Evolutionary conservation across 2,113 vertebrate genomes (phyloP).

Genomic region (Lipotes vexillifer): DNA sequence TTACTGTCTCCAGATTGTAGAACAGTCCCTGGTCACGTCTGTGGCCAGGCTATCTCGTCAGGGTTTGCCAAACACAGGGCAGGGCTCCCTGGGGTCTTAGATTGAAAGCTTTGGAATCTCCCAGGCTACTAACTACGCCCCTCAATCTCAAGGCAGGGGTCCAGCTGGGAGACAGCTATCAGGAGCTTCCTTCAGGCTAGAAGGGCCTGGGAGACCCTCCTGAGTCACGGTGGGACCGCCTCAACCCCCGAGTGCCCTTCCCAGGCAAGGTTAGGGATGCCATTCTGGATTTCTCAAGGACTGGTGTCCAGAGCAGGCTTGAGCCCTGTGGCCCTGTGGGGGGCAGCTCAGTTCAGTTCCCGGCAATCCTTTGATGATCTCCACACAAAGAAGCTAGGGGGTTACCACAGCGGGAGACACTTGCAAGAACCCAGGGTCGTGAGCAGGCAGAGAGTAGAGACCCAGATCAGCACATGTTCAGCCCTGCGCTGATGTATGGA

Average conservation of each 20-base stretch:
- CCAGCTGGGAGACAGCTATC: conserved; percentile 52
- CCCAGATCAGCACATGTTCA: not conserved
- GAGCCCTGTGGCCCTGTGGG: not conserved
- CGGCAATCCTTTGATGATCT: not conserved
- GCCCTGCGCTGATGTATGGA: not conserved
- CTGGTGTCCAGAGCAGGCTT: not conserved
- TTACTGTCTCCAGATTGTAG: not conserved
- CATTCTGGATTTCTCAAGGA: not conserved
- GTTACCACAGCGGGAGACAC: not conserved
- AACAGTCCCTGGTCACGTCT: not conserved
- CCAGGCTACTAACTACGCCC: conserved; percentile 38
- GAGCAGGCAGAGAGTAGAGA: not conserved
- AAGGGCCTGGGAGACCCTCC: not conserved
- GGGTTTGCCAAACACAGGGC: conserved; percentile 35
- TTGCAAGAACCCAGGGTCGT: not conserved
- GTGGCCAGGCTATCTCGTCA: not conserved
- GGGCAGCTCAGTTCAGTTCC: not conserved
- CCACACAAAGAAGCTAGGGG: not conserved
- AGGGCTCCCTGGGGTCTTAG: not conserved
- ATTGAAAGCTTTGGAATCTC: conserved; percentile 47
- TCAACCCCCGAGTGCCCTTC: not conserved
- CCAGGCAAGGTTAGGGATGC: not conserved
- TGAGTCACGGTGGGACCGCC: not conserved
- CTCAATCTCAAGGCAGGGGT: conserved; percentile 46
- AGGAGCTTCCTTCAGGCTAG: not conserved